Evolutionary conservation across 2,888 invertebrate genomes (phyloP).

Genomic region (Sialis fuliginosa): DNA sequence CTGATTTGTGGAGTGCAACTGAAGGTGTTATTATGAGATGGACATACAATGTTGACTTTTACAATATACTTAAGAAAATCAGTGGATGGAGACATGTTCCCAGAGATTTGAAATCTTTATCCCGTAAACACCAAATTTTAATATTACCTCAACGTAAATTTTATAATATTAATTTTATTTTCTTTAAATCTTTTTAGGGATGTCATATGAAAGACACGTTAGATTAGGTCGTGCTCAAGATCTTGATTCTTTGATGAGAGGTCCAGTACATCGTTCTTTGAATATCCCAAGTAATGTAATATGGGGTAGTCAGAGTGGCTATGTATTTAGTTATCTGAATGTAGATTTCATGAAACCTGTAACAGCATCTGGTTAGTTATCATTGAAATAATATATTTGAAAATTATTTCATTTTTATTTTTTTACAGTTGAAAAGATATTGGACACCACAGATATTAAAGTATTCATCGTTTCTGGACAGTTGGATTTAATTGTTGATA

Average conservation of each 20-base stretch:
- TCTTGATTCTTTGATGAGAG: conserved; percentile 48
- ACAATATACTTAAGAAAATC: conserved; percentile 50
- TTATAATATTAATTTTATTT: neutral
- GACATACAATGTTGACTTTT: conserved; percentile 58
- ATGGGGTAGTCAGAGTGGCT: conserved; percentile 43
- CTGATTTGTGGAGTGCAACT: conserved; percentile 41
- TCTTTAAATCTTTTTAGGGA: conserved; percentile 17
- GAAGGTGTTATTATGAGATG: conserved; percentile 40
- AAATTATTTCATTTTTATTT: conserved; percentile 11
- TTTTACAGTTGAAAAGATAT: conserved; percentile 44
- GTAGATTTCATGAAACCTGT: conserved; percentile 73
- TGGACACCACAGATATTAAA: conserved; percentile 47
- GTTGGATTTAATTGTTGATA: conserved; percentile 69
- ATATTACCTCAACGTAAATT: neutral
- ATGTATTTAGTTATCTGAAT: conserved; percentile 38
- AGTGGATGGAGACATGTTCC: neutral
- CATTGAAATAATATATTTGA: neutral
- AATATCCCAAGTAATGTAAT: conserved; percentile 39
- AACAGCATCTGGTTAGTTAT: conserved; percentile 36
- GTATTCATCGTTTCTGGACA: conserved; percentile 62
- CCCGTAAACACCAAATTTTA: neutral
- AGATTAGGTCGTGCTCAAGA: conserved; percentile 17
- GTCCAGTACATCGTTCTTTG: conserved; percentile 44
- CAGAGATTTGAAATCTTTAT: no score
- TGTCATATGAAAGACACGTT: conserved; percentile 23